Evolutionary conservation across 2,888 invertebrate species (phyloP).

Genomic region (Drosophila tanythrix): DNA sequence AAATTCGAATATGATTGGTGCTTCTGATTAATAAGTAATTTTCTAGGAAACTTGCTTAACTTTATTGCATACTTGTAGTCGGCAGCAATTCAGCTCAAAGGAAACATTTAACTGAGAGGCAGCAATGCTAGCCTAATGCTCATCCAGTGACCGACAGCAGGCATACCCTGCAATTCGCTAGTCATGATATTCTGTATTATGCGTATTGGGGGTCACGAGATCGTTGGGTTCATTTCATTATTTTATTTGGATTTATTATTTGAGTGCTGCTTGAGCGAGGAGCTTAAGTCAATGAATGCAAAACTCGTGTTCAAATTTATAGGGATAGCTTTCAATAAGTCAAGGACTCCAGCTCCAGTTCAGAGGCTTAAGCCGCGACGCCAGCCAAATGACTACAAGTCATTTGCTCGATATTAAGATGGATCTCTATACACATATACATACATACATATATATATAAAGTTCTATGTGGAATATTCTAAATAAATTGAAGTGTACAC

Average conservation of each 20-base stretch:
- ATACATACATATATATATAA: neutral
- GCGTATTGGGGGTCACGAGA: neutral
- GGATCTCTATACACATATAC: conserved; percentile 7
- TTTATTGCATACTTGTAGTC: neutral
- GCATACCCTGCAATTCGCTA: neutral
- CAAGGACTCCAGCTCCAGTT: neutral
- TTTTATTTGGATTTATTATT: neutral
- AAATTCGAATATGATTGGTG: neutral
- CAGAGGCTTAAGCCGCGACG: conserved; percentile 4
- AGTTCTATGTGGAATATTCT: neutral
- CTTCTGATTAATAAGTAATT: neutral
- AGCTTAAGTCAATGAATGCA: neutral
- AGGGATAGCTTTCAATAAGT: conserved; percentile 11
- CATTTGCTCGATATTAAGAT: conserved; percentile 31
- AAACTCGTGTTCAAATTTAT: conserved; percentile 7
- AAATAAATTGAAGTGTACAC: conserved; percentile 20
- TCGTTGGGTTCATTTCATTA: neutral
- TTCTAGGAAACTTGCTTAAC: neutral
- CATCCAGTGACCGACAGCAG: neutral
- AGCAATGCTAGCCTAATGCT: accelerated
- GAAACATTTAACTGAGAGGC: neutral
- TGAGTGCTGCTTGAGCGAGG: neutral
- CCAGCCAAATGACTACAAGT: conserved; percentile 31
- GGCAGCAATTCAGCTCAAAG: neutral
- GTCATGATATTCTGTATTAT: no score